phyloP scores from a whole-genome alignment of 2,888 invertebrate species.

The Chorisops tibialis region DNA sequence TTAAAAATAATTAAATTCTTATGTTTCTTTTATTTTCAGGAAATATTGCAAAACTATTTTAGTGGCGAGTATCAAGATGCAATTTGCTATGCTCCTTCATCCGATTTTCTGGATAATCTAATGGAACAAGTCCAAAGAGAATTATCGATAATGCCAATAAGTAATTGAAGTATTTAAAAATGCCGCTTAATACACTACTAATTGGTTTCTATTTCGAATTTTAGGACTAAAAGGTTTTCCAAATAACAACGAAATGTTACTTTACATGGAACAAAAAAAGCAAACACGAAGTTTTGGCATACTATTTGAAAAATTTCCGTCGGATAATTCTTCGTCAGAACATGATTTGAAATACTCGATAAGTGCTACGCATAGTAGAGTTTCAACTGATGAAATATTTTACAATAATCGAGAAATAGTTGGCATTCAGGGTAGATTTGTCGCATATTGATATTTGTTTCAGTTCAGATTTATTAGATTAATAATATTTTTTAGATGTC shows the following conservation, averaged over 20 bases:
- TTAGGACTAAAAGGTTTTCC: slow-evolving; percentile 37
- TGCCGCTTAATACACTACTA: not conserved
- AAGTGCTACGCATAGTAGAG: slow-evolving; percentile 48
- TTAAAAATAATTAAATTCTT: too few species aligned
- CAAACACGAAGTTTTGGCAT: slow-evolving; percentile 43
- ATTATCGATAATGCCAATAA: slow-evolving; percentile 37
- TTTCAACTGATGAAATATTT: slow-evolving; percentile 46
- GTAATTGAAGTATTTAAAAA: not conserved
- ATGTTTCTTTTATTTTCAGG: too few species aligned
- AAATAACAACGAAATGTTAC: slow-evolving; percentile 38
- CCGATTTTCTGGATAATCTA: slow-evolving; percentile 36
- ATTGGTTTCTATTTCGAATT: not conserved
- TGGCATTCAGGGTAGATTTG: slow-evolving; percentile 40
- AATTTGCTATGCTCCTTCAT: slow-evolving; percentile 41
- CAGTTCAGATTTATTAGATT: not conserved
- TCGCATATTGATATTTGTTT: not conserved
- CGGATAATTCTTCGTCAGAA: slow-evolving; percentile 34
- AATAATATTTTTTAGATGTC: slow-evolving; percentile 42
- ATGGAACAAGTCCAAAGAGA: slow-evolving; percentile 42
- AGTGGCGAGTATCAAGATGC: slow-evolving; percentile 41
- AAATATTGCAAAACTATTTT: slow-evolving; percentile 36
- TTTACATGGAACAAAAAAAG: slow-evolving; percentile 41
- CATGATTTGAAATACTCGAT: slow-evolving; percentile 53
- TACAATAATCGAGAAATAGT: slow-evolving; percentile 45
- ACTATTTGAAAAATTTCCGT: slow-evolving; percentile 38